Evolutionary conservation across 2,888 invertebrate species (phyloP).

Genomic region (Stenichneumon culpator): DNA sequence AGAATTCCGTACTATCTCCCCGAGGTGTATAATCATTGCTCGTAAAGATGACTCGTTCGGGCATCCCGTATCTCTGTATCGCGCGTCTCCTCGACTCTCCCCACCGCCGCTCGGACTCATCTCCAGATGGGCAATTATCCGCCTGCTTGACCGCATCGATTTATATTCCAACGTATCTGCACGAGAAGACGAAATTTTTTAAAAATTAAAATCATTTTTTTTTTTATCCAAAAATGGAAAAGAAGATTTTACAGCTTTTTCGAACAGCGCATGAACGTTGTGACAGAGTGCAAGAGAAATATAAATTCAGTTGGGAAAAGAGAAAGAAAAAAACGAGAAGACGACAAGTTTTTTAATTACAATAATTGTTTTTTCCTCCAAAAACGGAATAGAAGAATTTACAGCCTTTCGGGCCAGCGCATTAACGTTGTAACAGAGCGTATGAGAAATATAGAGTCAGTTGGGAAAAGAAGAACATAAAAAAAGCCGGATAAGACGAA

Average conservation of each 20-base stretch:
- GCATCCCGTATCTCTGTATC: conserved; percentile 41
- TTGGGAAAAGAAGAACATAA: no score
- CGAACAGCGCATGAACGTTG: not conserved
- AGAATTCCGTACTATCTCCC: conserved; percentile 70
- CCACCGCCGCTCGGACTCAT: conserved; percentile 56
- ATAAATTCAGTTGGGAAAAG: no score
- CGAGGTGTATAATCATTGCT: conserved; percentile 76
- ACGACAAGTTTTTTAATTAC: no score
- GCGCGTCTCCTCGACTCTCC: conserved; percentile 49
- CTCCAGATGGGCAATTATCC: conserved; percentile 59
- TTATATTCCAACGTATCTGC: conserved; percentile 60
- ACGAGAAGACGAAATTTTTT: conserved; percentile 7
- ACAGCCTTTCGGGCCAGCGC: no score
- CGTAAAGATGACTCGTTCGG: conserved; percentile 73
- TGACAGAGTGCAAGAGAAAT: no score
- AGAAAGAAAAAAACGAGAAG: no score
- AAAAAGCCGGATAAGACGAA: no score
- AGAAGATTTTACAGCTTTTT: conserved; percentile 7
- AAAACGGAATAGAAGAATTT: no score
- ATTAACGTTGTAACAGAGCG: no score
- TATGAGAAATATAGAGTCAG: no score
- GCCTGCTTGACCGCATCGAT: conserved; percentile 61
- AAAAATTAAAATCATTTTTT: conserved; percentile 13
- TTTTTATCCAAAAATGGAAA: conserved; percentile 31
- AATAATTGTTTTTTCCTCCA: no score